A percentile compares a stretch with the other conserved stretches of the same genome.
phyloP scores from a whole-genome alignment of 2,888 invertebrate species.

The Poecilus cupreus region DNA sequence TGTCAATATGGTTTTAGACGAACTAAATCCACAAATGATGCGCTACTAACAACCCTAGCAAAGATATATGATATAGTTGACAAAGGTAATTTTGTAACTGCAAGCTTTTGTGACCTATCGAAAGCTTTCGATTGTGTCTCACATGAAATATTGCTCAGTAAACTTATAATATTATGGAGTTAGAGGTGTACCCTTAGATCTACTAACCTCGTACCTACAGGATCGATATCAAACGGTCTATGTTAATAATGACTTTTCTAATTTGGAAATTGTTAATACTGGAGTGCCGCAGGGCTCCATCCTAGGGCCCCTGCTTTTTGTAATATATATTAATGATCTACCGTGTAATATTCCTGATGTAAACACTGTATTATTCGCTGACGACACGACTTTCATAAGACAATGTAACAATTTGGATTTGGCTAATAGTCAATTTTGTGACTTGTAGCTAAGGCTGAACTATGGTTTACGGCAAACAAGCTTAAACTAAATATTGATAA shows the following conservation, averaged over 20 bases:
- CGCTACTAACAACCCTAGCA: background rate
- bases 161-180: background rate
- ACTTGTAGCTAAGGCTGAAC: too few species aligned
- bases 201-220: background rate
- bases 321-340: too few species aligned
- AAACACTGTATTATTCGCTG: too few species aligned
- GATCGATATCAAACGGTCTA: background rate
- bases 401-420: too few species aligned
- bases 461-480: too few species aligned
- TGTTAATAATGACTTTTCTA: background rate
- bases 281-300: too few species aligned
- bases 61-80: background rate
- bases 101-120: background rate
- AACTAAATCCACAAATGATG: background rate
- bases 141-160: background rate
- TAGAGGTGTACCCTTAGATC: background rate
- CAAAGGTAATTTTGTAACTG: background rate
- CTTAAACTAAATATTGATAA: too few species aligned
- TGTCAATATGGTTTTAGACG: background rate
- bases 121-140: background rate
- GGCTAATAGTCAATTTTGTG: too few species aligned
- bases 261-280: too few species aligned
- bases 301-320: too few species aligned
- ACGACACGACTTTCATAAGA: too few species aligned
- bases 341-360: too few species aligned